These are phyloP conservation scores for Formica exsecta DNA, from an alignment of 1,140 invertebrate genomes.

Conservation along the genomic window DNA sequence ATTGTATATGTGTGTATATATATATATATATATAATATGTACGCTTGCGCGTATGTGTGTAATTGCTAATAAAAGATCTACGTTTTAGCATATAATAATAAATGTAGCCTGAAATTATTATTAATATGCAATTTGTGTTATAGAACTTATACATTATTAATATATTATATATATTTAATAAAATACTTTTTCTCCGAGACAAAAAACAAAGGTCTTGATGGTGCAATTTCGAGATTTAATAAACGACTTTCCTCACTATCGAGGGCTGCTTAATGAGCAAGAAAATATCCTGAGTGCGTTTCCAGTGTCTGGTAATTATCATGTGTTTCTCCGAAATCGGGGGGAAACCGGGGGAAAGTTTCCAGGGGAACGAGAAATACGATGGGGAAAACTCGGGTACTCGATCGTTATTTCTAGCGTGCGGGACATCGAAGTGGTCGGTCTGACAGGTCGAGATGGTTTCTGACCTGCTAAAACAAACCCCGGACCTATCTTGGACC, in stretches of 20 bases:
- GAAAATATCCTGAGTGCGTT: conserved; percentile 5
- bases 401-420: conserved; percentile 71
- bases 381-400: conserved; percentile 44
- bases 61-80: background rate
- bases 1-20: too few species aligned
- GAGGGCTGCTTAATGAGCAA: conserved; percentile 25
- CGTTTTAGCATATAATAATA: background rate
- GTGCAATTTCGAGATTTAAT: background rate
- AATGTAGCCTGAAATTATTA: background rate
- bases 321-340: background rate
- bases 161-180: background rate
- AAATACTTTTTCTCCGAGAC: conserved; percentile 3
- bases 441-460: conserved; percentile 50
- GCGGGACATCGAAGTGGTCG: conserved; percentile 34
- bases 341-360: background rate
- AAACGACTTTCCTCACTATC: conserved; percentile 6
- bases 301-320: conserved; percentile 37
- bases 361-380: background rate
- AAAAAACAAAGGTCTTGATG: background rate
- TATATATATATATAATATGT: too few species aligned
- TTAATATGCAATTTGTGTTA: background rate
- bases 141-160: background rate
- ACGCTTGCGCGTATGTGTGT: too few species aligned
- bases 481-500: conserved; percentile 72
- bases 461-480: conserved; percentile 80